A percentile compares a stretch with the other conserved stretches of the same genome.
Conservation (phyloP, 2,113 vertebrate species). For the Sakesphorus luctuosus region DNA sequence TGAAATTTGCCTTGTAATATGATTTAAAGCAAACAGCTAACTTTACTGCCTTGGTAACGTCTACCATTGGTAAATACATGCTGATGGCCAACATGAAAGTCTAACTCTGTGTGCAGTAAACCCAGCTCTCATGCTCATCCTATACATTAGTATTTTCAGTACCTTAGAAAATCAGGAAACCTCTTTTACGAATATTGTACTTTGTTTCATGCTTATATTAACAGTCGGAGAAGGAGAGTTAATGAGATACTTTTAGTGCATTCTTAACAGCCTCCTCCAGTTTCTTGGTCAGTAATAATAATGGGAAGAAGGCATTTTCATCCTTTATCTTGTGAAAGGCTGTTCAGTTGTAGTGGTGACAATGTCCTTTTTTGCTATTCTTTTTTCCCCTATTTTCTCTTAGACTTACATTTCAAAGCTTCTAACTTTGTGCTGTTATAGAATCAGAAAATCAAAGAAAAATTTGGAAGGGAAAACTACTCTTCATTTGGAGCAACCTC, state of each 20-base stretch:
- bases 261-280: neutral
- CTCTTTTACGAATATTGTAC: neutral
- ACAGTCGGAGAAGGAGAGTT: neutral
- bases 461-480: neutral
- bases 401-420: neutral
- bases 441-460: neutral
- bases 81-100: neutral
- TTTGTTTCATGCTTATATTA: neutral
- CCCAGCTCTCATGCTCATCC: neutral
- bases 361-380: neutral
- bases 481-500: neutral
- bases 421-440: neutral
- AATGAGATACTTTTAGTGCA: neutral
- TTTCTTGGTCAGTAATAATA: neutral
- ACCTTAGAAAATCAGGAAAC: neutral
- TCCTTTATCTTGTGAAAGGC: neutral
- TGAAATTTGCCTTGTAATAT: neutral
- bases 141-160: neutral
- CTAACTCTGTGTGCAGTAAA: neutral
- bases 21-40: neutral
- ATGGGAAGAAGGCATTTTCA: accelerated
- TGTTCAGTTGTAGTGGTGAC: neutral
- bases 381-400: neutral
- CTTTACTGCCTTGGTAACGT: neutral
- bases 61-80: neutral